Evolutionary conservation across 2,888 invertebrate genomes (phyloP).

Genomic region (Sinotaia quadrata): DNA sequence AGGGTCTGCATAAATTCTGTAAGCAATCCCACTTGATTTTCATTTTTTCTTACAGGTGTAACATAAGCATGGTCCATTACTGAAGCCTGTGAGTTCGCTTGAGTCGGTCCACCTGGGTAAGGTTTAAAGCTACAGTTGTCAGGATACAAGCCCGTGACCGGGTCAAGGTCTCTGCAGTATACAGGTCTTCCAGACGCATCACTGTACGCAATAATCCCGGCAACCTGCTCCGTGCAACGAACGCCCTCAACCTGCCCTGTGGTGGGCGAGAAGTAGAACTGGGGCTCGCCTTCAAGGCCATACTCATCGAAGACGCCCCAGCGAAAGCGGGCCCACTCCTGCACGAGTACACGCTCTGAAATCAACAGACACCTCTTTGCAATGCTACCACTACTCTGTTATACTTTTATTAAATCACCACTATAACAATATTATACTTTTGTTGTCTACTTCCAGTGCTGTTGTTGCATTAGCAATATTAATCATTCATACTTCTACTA

Average conservation of each 20-base stretch:
- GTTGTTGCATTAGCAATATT: no score
- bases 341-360: slow-evolving; percentile 57
- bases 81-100: slow-evolving; percentile 43
- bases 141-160: slow-evolving; percentile 42
- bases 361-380: no score
- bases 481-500: no score
- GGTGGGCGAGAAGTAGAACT: slow-evolving; percentile 56
- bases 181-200: not conserved
- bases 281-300: slow-evolving; percentile 49
- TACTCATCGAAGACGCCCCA: slow-evolving; percentile 63
- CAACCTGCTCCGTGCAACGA: slow-evolving; percentile 7
- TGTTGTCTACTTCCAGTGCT: no score
- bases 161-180: slow-evolving; percentile 20
- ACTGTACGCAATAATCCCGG: not conserved
- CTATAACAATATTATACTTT: no score
- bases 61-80: slow-evolving; percentile 43
- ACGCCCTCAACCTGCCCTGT: slow-evolving; percentile 33
- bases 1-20: no score
- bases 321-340: slow-evolving; percentile 61
- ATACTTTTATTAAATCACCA: no score
- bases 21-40: not conserved
- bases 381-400: not conserved
- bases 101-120: slow-evolving; percentile 41
- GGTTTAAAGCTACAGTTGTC: slow-evolving; percentile 53
- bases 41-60: not conserved